Percentiles rank a stretch among this genome's conserved stretches.
These are phyloP conservation scores for Drosophila peninsularis DNA, from an alignment of 2,888 invertebrate species.

Conservation along the genomic window DNA sequence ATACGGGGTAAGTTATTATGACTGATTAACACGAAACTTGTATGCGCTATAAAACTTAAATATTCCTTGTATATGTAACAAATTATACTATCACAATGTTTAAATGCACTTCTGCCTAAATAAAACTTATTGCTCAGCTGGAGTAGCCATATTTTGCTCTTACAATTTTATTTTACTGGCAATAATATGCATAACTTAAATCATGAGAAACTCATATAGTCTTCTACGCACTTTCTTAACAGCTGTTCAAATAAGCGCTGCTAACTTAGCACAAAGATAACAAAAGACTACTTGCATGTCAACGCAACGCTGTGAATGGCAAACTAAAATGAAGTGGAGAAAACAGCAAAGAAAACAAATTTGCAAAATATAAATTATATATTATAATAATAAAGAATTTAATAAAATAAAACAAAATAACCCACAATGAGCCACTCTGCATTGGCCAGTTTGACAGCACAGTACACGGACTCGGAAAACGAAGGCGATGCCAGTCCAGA, in stretches of 20 bases:
- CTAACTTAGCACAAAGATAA: slow-evolving; percentile 12
- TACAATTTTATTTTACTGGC: neutral
- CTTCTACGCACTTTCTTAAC: slow-evolving; percentile 12
- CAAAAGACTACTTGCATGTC: neutral
- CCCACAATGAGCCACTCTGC: slow-evolving; percentile 85
- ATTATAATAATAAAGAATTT: neutral
- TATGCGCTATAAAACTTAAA: neutral
- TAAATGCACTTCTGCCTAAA: neutral
- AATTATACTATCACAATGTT: too few relatives aligned
- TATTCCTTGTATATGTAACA: too few relatives aligned
- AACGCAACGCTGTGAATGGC: slow-evolving; percentile 22
- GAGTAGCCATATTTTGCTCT: neutral
- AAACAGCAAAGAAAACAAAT: slow-evolving; percentile 1
- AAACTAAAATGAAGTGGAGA: slow-evolving; percentile 1
- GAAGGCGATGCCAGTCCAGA: slow-evolving; percentile 87
- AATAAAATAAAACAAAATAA: neutral
- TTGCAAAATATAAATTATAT: neutral
- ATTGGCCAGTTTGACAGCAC: slow-evolving; percentile 93
- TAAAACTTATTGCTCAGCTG: neutral
- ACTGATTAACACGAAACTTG: too few relatives aligned
- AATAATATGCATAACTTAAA: neutral
- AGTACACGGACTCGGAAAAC: slow-evolving; percentile 96
- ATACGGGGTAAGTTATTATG: slow-evolving; percentile 11
- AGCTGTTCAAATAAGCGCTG: slow-evolving; percentile 30
- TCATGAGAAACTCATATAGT: neutral